Evolutionary conservation across 2,113 vertebrate genomes (phyloP).

Genomic region (Cyanoliseus patagonus): DNA sequence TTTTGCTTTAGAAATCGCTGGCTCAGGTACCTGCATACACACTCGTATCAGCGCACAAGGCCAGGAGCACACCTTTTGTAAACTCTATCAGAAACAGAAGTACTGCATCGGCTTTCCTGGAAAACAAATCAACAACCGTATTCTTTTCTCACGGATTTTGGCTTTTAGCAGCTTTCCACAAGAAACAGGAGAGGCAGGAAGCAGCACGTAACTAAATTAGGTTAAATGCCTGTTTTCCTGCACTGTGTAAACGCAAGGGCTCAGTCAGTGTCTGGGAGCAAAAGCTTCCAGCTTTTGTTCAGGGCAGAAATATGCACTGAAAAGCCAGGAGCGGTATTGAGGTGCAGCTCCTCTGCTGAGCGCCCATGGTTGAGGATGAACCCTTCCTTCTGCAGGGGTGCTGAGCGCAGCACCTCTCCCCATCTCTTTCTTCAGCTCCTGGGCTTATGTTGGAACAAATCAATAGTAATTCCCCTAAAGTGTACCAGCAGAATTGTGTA

Average conservation of each 20-base stretch:
- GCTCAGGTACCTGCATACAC: background rate
- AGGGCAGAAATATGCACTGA: accelerated
- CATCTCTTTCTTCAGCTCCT: background rate
- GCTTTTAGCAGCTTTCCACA: background rate
- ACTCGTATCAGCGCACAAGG: accelerated
- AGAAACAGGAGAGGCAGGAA: background rate
- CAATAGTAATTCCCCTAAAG: background rate
- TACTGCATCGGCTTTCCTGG: background rate
- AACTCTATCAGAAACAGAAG: background rate
- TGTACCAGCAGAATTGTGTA: background rate
- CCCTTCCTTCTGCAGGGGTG: background rate
- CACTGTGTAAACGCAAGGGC: accelerated
- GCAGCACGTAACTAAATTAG: background rate
- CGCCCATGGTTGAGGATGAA: background rate
- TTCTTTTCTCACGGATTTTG: background rate
- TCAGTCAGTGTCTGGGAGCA: accelerated
- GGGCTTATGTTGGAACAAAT: accelerated
- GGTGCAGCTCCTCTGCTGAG: background rate
- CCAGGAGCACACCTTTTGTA: too few species aligned
- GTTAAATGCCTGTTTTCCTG: background rate
- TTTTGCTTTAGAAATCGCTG: background rate
- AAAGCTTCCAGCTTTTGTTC: background rate
- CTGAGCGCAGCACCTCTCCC: accelerated
- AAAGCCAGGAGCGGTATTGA: accelerated
- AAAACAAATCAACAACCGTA: background rate